Percentiles rank a stretch among this genome's conserved stretches.
phyloP scores from a whole-genome alignment of 2,888 invertebrate species.

The Brachyopa scutellaris region DNA sequence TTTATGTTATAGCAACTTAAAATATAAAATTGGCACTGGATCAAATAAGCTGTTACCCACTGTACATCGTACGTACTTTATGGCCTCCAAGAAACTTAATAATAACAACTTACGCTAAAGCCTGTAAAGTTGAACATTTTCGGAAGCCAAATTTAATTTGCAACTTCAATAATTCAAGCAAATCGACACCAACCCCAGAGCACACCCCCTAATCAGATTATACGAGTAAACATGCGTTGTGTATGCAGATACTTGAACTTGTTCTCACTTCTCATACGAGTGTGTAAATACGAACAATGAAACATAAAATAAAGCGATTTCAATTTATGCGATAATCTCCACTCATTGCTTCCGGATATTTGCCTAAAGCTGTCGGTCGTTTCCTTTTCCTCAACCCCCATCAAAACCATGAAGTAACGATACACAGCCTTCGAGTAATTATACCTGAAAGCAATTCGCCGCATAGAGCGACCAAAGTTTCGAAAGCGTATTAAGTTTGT shows the following conservation, averaged over 20 bases:
- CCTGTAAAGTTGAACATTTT: no score
- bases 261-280: no score
- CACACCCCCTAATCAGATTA: slow-evolving; percentile 49
- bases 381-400: not conserved
- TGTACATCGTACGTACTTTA: no score
- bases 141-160: no score
- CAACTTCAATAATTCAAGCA: not conserved
- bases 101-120: no score
- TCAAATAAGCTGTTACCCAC: no score
- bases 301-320: slow-evolving; percentile 60
- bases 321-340: slow-evolving; percentile 66
- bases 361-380: slow-evolving; percentile 44
- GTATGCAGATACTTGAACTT: no score
- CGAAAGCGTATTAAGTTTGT: slow-evolving; percentile 50
- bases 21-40: no score
- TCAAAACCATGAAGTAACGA: not conserved
- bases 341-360: slow-evolving; percentile 66
- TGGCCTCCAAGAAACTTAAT: no score
- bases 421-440: slow-evolving; percentile 31
- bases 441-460: slow-evolving; percentile 39
- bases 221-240: no score
- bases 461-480: slow-evolving; percentile 3
- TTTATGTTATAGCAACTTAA: no score
- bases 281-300: slow-evolving; percentile 36
- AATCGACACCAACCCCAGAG: not conserved